These are phyloP conservation scores for Rhopalosiphum nymphaeae DNA, from an alignment of 2,888 invertebrate genomes.

Conservation along the genomic window DNA sequence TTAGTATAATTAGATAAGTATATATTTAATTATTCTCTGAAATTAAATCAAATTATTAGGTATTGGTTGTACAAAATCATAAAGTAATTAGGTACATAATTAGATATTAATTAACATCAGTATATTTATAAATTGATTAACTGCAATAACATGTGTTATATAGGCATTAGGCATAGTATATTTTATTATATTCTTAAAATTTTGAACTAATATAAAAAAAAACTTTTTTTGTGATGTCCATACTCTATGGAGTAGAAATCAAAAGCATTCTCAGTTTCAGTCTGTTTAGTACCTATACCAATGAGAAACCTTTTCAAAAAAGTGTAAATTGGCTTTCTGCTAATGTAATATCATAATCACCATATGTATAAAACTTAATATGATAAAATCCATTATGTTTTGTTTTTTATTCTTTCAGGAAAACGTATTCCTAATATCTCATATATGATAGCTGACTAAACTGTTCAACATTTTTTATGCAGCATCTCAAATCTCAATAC, in stretches of 20 bases:
- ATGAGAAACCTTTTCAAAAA: not conserved
- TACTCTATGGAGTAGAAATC: not conserved
- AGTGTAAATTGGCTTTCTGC: not conserved
- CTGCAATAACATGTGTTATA: not conserved
- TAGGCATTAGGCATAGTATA: not conserved
- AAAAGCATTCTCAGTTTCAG: not conserved
- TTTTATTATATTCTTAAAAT: not conserved
- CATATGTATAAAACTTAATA: not conserved
- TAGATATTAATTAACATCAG: not conserved
- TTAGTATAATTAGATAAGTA: not conserved
- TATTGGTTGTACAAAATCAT: not conserved
- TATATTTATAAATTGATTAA: not conserved
- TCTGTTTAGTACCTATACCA: not conserved
- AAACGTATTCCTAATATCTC: not conserved
- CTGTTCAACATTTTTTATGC: not conserved
- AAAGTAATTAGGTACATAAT: not conserved
- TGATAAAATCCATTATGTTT: not conserved
- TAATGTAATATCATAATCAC: not conserved
- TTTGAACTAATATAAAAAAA: not conserved
- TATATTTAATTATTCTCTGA: not conserved
- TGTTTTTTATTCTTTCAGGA: not conserved
- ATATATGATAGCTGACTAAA: not conserved
- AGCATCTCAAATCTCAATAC: not conserved
- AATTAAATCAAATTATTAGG: not conserved
- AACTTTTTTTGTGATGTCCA: not conserved